phyloP scores from a whole-genome alignment of 2,113 vertebrate genomes.

The Cebidichthys violaceus region DNA sequence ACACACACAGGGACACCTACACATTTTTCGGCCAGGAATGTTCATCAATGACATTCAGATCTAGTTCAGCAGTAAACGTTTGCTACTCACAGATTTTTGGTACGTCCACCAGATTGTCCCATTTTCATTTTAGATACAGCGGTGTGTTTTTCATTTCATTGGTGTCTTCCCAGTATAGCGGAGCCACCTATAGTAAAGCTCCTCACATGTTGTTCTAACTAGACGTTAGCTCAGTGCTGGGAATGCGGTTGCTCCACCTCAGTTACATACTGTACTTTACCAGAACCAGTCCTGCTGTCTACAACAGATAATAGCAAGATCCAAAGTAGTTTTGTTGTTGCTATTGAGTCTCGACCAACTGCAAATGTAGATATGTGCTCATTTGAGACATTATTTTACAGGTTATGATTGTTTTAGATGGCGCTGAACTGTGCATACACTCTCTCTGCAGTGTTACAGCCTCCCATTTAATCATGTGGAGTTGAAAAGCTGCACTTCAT shows the following conservation, averaged over 20 bases:
- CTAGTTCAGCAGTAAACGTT: slow-evolving; percentile 63
- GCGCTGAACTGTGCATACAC: slow-evolving; percentile 44
- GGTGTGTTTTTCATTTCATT: slow-evolving; percentile 20
- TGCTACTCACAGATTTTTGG: slow-evolving; percentile 57
- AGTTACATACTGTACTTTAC: slow-evolving; percentile 30
- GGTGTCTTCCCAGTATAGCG: slow-evolving; percentile 15
- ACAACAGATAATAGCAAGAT: slow-evolving; percentile 18
- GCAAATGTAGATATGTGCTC: slow-evolving; percentile 12
- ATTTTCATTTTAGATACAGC: slow-evolving; percentile 23
- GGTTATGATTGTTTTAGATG: slow-evolving; percentile 52
- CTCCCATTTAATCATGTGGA: slow-evolving; percentile 49
- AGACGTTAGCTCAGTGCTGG: slow-evolving; percentile 26
- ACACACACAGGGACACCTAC: slow-evolving; percentile 34
- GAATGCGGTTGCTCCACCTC: slow-evolving; percentile 54
- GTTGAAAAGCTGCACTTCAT: slow-evolving; percentile 69
- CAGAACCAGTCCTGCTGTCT: slow-evolving; percentile 22
- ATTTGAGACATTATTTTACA: slow-evolving; percentile 22
- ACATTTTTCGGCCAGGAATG: slow-evolving; percentile 31
- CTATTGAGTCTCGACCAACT: neutral
- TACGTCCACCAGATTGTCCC: slow-evolving; percentile 45
- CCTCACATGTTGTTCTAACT: slow-evolving; percentile 45
- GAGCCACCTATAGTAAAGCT: slow-evolving; percentile 48
- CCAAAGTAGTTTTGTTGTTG: neutral
- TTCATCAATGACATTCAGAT: slow-evolving; percentile 52
- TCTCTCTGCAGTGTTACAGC: slow-evolving; percentile 23